Percentiles rank a stretch among this genome's conserved stretches.
Evolutionary conservation across 1,140 invertebrate genomes (phyloP).

Genomic region (Anastrepha ludens): DNA sequence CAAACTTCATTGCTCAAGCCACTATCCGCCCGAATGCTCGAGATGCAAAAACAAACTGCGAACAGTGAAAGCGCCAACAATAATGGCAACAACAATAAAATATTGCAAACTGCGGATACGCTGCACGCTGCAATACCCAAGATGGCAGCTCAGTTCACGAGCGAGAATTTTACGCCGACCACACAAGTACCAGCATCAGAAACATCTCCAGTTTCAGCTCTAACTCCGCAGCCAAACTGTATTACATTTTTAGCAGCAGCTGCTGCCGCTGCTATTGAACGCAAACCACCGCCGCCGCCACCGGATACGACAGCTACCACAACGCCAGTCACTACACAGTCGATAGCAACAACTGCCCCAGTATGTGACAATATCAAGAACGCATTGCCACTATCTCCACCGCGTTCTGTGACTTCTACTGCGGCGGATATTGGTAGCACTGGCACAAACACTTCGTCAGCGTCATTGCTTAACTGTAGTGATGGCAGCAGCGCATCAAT

Average conservation of each 20-base stretch:
- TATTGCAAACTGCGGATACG: background rate
- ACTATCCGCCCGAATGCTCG: background rate
- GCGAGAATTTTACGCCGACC: background rate
- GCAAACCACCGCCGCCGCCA: conserved; percentile 37
- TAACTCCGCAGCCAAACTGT: background rate
- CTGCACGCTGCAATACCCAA: background rate
- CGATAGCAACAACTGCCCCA: background rate
- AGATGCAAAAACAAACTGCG: conserved; percentile 28
- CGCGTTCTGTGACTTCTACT: background rate
- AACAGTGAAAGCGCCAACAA: background rate
- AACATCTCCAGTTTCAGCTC: background rate
- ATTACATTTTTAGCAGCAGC: conserved; percentile 47
- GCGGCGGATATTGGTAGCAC: background rate
- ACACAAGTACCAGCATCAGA: background rate
- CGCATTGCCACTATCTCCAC: background rate
- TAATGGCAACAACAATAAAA: background rate
- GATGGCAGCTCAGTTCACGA: background rate
- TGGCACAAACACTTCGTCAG: background rate
- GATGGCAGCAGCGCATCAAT: background rate
- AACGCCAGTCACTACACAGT: background rate
- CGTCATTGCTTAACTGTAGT: background rate
- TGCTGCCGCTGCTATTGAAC: conserved; percentile 25
- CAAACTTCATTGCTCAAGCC: conserved; percentile 27
- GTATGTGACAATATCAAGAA: background rate
- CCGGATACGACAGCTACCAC: conserved; percentile 15